Conservation (phyloP, 2,888 invertebrate species). For the Pristionchus japonicus region DNA sequence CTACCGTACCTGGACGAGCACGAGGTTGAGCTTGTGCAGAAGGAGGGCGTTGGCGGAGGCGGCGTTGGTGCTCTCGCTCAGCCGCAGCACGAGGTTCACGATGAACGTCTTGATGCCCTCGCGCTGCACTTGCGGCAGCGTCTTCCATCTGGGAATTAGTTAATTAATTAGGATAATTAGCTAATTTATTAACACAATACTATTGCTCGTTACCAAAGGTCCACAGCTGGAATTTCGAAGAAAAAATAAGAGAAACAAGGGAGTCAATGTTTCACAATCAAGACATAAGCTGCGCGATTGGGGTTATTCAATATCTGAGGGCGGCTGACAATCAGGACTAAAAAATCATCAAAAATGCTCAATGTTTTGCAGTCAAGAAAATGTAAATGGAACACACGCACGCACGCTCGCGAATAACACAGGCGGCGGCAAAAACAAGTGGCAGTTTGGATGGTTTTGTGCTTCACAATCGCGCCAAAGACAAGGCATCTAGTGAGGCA, state of each 20-base stretch:
- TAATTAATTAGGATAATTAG: neutral
- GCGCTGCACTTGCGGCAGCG: slow-evolving; percentile 95
- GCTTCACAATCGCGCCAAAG: neutral
- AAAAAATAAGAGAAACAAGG: too few relatives aligned
- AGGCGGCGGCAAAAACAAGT: neutral
- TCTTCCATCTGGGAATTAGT: slow-evolving; percentile 85
- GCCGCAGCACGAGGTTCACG: slow-evolving; percentile 97
- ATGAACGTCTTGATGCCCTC: slow-evolving; percentile 99
- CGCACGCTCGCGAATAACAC: too few relatives aligned
- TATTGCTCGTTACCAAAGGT: neutral
- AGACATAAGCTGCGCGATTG: too few relatives aligned
- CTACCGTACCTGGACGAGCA: slow-evolving; percentile 87
- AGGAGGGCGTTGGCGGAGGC: slow-evolving; percentile 88
- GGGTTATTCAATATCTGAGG: too few relatives aligned
- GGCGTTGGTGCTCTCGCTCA: slow-evolving; percentile 90
- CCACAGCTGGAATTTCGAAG: too few relatives aligned
- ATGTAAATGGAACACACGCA: too few relatives aligned
- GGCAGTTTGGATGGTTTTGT: neutral
- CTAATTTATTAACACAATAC: neutral
- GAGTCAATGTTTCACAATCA: neutral
- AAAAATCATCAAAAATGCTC: too few relatives aligned
- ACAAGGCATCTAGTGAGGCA: neutral
- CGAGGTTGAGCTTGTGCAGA: slow-evolving; percentile 97
- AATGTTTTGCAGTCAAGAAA: too few relatives aligned
- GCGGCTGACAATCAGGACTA: too few relatives aligned